Percentiles rank a stretch among this genome's conserved stretches.
Conservation (phyloP, 2,888 invertebrate genomes). For the Sclerodermus sp. region DNA sequence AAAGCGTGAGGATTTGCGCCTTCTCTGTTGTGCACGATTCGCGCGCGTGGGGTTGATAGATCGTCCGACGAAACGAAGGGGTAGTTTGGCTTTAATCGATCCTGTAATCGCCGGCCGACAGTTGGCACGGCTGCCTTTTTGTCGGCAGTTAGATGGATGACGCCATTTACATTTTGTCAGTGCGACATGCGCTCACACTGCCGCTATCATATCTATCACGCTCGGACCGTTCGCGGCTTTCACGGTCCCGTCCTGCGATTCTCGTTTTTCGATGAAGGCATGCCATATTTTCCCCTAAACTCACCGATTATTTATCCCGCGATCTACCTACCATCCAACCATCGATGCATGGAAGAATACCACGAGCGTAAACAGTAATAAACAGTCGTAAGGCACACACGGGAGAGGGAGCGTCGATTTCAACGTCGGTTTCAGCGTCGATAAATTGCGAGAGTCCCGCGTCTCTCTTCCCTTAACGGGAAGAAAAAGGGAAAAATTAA, state of each 20-base stretch:
- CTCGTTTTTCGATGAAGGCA: background rate
- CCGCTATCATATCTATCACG: slow-evolving; percentile 57
- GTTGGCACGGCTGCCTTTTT: slow-evolving; percentile 56
- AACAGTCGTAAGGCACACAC: no score
- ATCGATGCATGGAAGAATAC: no score
- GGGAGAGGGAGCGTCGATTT: no score
- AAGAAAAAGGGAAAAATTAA: no score
- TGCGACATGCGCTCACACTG: slow-evolving; percentile 52
- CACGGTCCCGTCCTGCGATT: no score
- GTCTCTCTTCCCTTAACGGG: no score
- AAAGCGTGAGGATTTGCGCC: background rate
- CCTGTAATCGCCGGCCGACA: slow-evolving; percentile 57
- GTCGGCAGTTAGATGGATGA: slow-evolving; percentile 55
- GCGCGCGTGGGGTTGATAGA: slow-evolving; percentile 53
- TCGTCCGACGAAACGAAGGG: slow-evolving; percentile 56
- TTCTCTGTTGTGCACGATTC: slow-evolving; percentile 18
- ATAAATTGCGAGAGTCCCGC: no score
- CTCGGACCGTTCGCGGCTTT: no score
- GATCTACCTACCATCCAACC: no score
- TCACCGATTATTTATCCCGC: no score
- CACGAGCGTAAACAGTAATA: no score
- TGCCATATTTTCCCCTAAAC: background rate
- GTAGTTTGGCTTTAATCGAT: slow-evolving; percentile 58
- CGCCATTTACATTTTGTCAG: slow-evolving; percentile 59
- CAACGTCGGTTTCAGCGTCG: no score